phyloP scores from a whole-genome alignment of 92 coral and sea anemone species.

The Micromussa lordhowensis region DNA sequence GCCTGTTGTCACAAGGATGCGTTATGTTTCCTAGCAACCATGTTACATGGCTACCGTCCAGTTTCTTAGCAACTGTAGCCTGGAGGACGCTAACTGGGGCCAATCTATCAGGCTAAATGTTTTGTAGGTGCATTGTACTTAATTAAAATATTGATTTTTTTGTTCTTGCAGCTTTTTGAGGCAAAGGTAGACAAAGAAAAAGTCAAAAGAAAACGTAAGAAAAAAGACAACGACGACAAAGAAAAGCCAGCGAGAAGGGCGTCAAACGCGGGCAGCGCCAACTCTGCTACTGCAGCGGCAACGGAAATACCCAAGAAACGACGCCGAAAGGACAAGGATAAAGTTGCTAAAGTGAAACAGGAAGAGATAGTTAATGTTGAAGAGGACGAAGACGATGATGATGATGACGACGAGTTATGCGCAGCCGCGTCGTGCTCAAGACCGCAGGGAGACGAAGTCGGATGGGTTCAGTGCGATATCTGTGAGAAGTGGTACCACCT shows the following conservation, averaged over 20 bases:
- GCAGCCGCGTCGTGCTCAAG: conserved; percentile 86
- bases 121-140: neutral
- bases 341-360: conserved; percentile 47
- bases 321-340: conserved; percentile 66
- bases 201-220: conserved; percentile 90
- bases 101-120: neutral
- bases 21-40: neutral
- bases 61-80: neutral
- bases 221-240: conserved; percentile 81
- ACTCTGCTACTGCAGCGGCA: conserved; percentile 39
- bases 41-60: neutral
- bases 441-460: conserved; percentile 97
- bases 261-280: conserved; percentile 44
- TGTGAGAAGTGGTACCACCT: conserved; percentile 97
- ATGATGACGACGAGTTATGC: conserved; percentile 92
- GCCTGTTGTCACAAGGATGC: neutral
- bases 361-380: conserved; percentile 81
- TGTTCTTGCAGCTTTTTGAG: conserved; percentile 67
- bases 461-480: conserved; percentile 97
- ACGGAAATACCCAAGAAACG: conserved; percentile 76
- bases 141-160: neutral
- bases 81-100: neutral
- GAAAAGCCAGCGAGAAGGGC: conserved; percentile 63
- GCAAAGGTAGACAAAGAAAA: conserved; percentile 81
- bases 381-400: conserved; percentile 85